A percentile compares a stretch with the other conserved stretches of the same genome.
Evolutionary conservation across 2,113 vertebrate genomes (phyloP).

Genomic region (Saccopteryx leptura): DNA sequence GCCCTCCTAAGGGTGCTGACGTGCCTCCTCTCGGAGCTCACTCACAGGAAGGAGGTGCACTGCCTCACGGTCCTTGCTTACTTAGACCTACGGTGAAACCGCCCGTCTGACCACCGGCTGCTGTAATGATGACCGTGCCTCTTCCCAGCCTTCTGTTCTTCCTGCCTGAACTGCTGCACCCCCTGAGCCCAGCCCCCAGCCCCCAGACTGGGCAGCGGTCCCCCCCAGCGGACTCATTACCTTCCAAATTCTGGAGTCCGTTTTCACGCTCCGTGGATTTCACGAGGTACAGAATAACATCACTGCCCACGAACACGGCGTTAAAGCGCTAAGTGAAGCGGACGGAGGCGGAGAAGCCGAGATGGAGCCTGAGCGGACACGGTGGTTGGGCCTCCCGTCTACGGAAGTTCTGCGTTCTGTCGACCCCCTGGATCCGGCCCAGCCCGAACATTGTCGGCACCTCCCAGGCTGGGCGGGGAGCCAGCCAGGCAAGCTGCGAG

Average conservation of each 20-base stretch:
- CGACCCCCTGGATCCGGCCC: background rate
- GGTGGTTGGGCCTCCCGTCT: background rate
- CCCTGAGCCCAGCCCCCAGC: background rate
- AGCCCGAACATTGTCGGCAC: no score
- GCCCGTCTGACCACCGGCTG: slow-evolving; percentile 67
- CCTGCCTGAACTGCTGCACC: slow-evolving; percentile 31
- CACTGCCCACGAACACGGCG: slow-evolving; percentile 77
- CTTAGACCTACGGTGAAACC: slow-evolving; percentile 72
- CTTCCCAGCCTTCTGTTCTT: slow-evolving; percentile 56
- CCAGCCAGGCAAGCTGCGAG: background rate
- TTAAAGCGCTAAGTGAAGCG: slow-evolving; percentile 69
- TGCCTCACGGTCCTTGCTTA: slow-evolving; percentile 70
- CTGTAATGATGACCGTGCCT: slow-evolving; percentile 74
- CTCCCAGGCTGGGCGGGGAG: background rate
- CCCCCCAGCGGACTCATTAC: slow-evolving; percentile 66
- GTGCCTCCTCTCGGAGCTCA: slow-evolving; percentile 29
- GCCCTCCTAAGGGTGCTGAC: slow-evolving; percentile 43
- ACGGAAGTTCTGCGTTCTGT: background rate
- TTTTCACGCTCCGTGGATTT: slow-evolving; percentile 69
- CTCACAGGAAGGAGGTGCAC: slow-evolving; percentile 72
- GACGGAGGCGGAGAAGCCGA: slow-evolving; percentile 54
- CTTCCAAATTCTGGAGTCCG: slow-evolving; percentile 69
- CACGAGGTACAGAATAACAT: slow-evolving; percentile 80
- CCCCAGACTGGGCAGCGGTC: background rate
- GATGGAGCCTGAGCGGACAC: background rate